These are phyloP conservation scores for Nycticorax nycticorax DNA, from an alignment of 2,113 vertebrate species.

Conservation along the genomic window DNA sequence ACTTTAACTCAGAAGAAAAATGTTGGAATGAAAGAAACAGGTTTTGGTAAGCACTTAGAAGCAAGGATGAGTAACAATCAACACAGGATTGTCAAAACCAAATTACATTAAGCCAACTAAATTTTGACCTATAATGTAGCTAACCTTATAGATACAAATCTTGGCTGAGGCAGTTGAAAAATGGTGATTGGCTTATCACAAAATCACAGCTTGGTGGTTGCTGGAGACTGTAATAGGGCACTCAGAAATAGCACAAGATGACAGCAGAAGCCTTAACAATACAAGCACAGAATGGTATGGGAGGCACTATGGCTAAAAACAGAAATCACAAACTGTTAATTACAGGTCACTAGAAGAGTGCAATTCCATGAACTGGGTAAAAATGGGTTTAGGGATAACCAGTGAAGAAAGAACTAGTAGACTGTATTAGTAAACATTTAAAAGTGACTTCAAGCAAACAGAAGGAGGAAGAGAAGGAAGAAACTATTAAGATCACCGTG, in stretches of 20 bases:
- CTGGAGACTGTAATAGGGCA: background rate
- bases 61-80: background rate
- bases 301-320: background rate
- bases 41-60: background rate
- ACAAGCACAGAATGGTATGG: background rate
- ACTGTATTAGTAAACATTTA: background rate
- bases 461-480: background rate
- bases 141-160: background rate
- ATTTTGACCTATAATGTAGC: background rate
- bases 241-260: background rate
- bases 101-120: background rate
- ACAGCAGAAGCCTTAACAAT: background rate
- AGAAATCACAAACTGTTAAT: background rate
- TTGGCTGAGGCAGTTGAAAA: background rate
- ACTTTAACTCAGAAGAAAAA: background rate
- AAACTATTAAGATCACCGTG: background rate
- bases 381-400: background rate
- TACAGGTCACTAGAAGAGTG: background rate
- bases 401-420: background rate
- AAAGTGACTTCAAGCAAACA: background rate
- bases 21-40: background rate
- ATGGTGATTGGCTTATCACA: background rate
- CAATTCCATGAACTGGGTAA: background rate
- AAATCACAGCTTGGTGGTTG: background rate
- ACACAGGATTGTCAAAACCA: background rate